Evolutionary conservation across 2,797 vertebrate genomes (phyloP), one percentile per base, ranked within the genome.

Genomic region (Spondyliosoma cantharus): DNA sequence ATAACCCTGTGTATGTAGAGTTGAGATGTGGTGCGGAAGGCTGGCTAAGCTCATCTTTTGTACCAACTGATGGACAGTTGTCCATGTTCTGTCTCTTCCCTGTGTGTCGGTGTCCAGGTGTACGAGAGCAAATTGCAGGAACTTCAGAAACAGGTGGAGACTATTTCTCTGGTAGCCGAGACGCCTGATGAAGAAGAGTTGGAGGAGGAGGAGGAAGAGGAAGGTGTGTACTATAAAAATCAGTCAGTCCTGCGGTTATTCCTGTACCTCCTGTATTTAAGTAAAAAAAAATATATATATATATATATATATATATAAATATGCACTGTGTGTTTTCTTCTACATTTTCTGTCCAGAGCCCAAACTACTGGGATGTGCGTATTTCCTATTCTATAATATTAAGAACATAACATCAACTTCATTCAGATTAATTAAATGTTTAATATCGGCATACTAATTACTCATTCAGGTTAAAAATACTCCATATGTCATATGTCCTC

Each of bases 121-220:
- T 99, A 99, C 85, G 98, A 99, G 94, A 99, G 96, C 87, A 99
- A 98, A 83, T 94, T 99, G 79, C 97, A 98, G 92, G 98, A 98
- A 86, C 96, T 99, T 61, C 98, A 99, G 95, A 99, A 97, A 94
- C 98, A 98, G 92, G 98, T 99, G 22, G 98, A 99, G 86, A 99
- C 97, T 0, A 95, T 97, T n/a, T 99, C 98, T 29, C 89, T 98
- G 67, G 94, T 96, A 43, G 96, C 97, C 1, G 98, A 99, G 91
- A 98, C 97, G 0, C 97, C 96, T 0, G 98, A 99, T 82, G 98
- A 98, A 82, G 97, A 97, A 59, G 97, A 99, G 27, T 94, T 99
- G n/a, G 97, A 98, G 8, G 98, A 99, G 7, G 96, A 97, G 8
- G 97, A 97, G 46, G 95, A 95, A 73, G 95, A 95, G 70, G 95